Base-by-base conservation (phyloP, 2,888 invertebrate genomes). In the Caenorhabditis becei region DNA sequence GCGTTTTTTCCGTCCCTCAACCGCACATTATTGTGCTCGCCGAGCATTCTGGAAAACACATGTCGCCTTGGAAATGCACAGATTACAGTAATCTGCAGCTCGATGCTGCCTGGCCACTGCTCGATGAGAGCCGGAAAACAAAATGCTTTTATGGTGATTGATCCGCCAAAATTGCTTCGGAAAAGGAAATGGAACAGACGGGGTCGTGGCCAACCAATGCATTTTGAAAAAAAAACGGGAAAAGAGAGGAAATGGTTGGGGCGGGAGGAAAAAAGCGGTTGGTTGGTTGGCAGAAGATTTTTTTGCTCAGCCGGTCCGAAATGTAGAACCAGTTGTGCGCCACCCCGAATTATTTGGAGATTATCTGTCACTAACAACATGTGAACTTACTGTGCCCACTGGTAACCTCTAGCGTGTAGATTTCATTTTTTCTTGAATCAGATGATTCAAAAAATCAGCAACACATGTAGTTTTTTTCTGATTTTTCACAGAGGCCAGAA, bases 71-170 rank as follows among this genome's bases (percentile, higher is more conserved):
- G 59, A 75, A 61, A 56, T 28, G 35, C 41, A 61, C 53, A 75
- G 66, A 75, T 74, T 74, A 74, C 75, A 37, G 75, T 75, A 75
- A 75, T 66, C 75, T 66, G 47, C 47, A 47, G 47, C 7, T 20
- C 18, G 47, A 18, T 47, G 47, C 4, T 20, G 11, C 18, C 47
- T 18, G 47, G 18, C 18, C 41, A 44, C 2, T 51, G 26, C 18
- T n/a, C 5, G 2, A 14, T 24, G 14, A 26, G 1, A 16, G 8
- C 16, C 41, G 32, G 41, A 62, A 53, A 75, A 67, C 75, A 67
- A 62, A 63, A 67, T 32, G 63, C 62, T 69, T 37, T 62, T 56
- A 47, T 67, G 62, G 53, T 77, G 67, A 63, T 69, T 62, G 77
- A 77, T 69, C n/a, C 54, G 69, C 20, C 16, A 20, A 28, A 54